Conservation (phyloP, 2,888 invertebrate species). For the Sympetrum striolatum region DNA sequence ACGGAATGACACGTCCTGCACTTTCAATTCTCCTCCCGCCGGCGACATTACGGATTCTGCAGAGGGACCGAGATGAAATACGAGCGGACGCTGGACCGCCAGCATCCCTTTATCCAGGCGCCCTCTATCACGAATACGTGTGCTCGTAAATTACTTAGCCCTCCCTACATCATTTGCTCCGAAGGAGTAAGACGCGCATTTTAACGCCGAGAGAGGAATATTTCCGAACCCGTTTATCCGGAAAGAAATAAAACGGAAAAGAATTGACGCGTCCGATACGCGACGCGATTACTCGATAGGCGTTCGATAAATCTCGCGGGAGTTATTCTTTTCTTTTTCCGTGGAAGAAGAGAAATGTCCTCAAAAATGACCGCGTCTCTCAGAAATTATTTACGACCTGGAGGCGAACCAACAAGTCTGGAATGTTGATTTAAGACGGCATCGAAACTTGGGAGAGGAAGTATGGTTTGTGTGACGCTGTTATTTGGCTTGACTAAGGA, state of each 20-base stretch:
- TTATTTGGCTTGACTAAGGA: no score
- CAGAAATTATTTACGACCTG: neutral
- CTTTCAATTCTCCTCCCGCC: slow-evolving; percentile 16
- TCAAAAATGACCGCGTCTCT: neutral
- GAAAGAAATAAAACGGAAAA: no score
- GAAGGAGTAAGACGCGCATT: slow-evolving; percentile 30
- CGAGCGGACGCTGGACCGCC: slow-evolving; percentile 4
- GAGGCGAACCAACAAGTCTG: neutral
- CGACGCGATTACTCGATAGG: slow-evolving; percentile 3
- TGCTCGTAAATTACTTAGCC: slow-evolving; percentile 32
- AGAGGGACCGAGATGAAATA: slow-evolving; percentile 18
- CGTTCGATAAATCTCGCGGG: slow-evolving; percentile 6
- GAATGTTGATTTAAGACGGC: neutral
- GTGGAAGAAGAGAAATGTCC: neutral
- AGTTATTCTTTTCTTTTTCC: neutral
- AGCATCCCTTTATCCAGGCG: neutral
- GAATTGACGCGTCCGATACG: neutral
- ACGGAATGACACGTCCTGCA: neutral
- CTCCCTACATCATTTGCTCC: slow-evolving; percentile 22
- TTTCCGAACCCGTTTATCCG: no score
- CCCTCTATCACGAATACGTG: slow-evolving; percentile 3
- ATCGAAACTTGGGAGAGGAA: neutral
- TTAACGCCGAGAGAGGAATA: neutral
- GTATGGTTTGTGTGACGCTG: neutral
- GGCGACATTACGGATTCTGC: slow-evolving; percentile 23